Evolutionary conservation across 2,888 invertebrate genomes (phyloP).

Genomic region (Rhodophaea formosa): DNA sequence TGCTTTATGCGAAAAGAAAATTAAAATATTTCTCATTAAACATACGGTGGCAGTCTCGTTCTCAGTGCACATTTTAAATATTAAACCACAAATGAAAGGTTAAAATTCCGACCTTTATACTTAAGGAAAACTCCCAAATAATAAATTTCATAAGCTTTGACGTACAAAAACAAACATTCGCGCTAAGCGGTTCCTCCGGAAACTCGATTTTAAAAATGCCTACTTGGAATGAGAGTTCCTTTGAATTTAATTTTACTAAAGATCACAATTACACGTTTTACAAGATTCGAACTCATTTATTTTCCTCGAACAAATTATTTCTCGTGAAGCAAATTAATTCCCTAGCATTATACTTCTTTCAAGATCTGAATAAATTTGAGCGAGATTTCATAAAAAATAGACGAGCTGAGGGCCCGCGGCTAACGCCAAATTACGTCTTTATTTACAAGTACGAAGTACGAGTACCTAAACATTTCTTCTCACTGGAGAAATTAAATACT

Average conservation of each 20-base stretch:
- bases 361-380: constrained; percentile 75
- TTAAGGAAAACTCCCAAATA: constrained; percentile 14
- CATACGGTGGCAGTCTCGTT: neutral
- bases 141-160: constrained; percentile 17
- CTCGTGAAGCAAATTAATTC: constrained; percentile 74
- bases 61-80: neutral
- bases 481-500: constrained; percentile 35
- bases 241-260: constrained; percentile 64
- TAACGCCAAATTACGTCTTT: constrained; percentile 74
- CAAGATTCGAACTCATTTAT: constrained; percentile 72
- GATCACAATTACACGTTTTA: constrained; percentile 69
- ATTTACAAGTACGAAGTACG: too few species aligned
- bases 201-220: constrained; percentile 44
- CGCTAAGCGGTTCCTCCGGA: constrained; percentile 25
- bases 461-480: constrained; percentile 50
- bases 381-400: constrained; percentile 73
- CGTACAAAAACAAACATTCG: constrained; percentile 16
- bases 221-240: constrained; percentile 45
- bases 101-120: neutral
- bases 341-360: constrained; percentile 73
- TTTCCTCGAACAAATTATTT: constrained; percentile 64
- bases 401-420: constrained; percentile 65
- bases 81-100: neutral
- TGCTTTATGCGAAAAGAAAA: neutral
- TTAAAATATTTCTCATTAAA: neutral